These are phyloP conservation scores for Salvelinus sp. DNA, from an alignment of 2,113 vertebrate genomes.

Conservation along the genomic window DNA sequence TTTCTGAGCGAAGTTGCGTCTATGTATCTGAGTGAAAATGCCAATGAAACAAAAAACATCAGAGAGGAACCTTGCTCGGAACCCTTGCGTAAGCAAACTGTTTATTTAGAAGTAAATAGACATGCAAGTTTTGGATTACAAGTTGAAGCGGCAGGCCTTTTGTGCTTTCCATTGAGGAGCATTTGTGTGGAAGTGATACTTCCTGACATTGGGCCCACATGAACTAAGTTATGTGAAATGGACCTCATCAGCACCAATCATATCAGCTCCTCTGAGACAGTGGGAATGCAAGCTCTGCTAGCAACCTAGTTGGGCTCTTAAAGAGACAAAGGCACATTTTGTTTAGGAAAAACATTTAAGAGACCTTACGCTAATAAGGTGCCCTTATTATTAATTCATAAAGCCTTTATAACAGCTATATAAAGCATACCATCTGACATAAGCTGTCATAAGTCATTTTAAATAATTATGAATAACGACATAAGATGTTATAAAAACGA, in stretches of 20 bases:
- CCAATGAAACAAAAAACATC: slow-evolving; percentile 1
- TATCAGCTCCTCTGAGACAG: slow-evolving; percentile 44
- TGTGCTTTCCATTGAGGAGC: slow-evolving; percentile 28
- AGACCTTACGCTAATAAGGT: too few relatives aligned
- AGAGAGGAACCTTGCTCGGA: background rate
- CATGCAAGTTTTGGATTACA: slow-evolving; percentile 29
- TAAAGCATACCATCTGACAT: too few relatives aligned
- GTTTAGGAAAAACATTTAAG: background rate
- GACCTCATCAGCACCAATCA: slow-evolving; percentile 65
- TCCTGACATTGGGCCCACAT: slow-evolving; percentile 59
- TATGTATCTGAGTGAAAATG: background rate
- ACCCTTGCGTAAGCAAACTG: background rate
- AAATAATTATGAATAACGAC: too few relatives aligned
- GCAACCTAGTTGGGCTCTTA: slow-evolving; percentile 63
- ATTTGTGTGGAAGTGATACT: slow-evolving; percentile 54
- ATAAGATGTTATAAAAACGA: too few relatives aligned
- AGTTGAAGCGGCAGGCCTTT: slow-evolving; percentile 23
- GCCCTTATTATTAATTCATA: too few relatives aligned
- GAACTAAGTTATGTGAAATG: slow-evolving; percentile 60
- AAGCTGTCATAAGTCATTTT: too few relatives aligned
- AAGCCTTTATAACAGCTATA: too few relatives aligned
- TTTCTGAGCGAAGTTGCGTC: background rate
- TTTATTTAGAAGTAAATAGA: slow-evolving; percentile 32
- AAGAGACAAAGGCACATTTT: slow-evolving; percentile 50
- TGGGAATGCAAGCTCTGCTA: slow-evolving; percentile 27